These are phyloP conservation scores for Orchestes rusci DNA, from an alignment of 2,888 invertebrate species.

Conservation along the genomic window DNA sequence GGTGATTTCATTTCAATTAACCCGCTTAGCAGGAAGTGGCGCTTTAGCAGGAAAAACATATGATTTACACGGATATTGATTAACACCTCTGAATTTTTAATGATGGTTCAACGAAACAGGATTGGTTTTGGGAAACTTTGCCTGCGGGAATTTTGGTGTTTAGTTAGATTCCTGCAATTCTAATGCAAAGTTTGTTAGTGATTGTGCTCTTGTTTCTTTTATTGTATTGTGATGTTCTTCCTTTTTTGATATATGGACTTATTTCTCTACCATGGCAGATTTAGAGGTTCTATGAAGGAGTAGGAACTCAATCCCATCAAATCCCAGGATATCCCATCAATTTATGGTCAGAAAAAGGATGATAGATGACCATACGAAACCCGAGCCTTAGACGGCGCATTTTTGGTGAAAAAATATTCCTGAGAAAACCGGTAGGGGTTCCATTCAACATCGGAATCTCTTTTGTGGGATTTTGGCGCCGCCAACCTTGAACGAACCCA, in stretches of 20 bases:
- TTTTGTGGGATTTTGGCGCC: slow-evolving; percentile 22
- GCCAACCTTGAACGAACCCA: slow-evolving; percentile 13
- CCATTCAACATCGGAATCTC: slow-evolving; percentile 17
- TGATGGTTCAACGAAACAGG: no score
- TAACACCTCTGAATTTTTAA: no score
- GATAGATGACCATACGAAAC: slow-evolving; percentile 22
- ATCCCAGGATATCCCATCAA: slow-evolving; percentile 13
- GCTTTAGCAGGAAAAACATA: neutral
- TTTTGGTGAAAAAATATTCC: slow-evolving; percentile 23
- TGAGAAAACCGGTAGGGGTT: slow-evolving; percentile 20
- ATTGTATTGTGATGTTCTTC: no score
- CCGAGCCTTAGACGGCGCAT: slow-evolving; percentile 10
- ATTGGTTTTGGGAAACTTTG: no score
- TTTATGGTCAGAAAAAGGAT: slow-evolving; percentile 12
- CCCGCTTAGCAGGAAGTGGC: neutral
- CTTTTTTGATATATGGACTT: no score
- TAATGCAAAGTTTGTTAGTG: no score
- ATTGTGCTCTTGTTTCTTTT: no score
- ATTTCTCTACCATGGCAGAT: no score
- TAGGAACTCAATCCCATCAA: no score
- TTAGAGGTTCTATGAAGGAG: no score
- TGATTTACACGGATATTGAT: neutral
- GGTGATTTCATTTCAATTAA: slow-evolving; percentile 1
- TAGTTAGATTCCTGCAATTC: no score
- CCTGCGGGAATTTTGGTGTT: no score